These are phyloP conservation scores for Epinephelus moara DNA, from an alignment of 2,113 vertebrate species.

Conservation along the genomic window DNA sequence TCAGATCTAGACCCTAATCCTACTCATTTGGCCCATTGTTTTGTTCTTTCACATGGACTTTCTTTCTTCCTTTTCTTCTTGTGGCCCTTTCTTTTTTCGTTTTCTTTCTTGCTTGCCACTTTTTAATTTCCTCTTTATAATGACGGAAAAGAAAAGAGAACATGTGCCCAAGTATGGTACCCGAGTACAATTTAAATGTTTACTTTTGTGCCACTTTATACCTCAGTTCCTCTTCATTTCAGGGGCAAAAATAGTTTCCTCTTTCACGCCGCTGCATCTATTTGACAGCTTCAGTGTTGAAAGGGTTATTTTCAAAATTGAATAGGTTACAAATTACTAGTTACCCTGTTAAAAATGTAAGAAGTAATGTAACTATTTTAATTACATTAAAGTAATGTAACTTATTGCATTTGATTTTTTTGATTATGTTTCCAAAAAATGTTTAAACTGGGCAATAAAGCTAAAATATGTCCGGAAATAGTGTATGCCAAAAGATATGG, in stretches of 20 bases:
- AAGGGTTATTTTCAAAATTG: too few species aligned
- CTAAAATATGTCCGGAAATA: too few species aligned
- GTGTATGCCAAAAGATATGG: too few species aligned
- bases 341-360: too few species aligned
- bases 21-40: constrained; percentile 49
- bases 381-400: too few species aligned
- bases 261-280: background rate
- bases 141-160: background rate
- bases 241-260: background rate
- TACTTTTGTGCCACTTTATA: background rate
- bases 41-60: constrained; percentile 35
- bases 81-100: background rate
- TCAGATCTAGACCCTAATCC: constrained; percentile 61
- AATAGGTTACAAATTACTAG: too few species aligned
- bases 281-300: background rate
- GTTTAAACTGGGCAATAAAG: too few species aligned
- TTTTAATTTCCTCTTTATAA: background rate
- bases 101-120: background rate
- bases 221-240: background rate
- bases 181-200: background rate
- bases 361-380: too few species aligned
- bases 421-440: too few species aligned
- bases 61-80: background rate
- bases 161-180: background rate
- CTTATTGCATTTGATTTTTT: too few species aligned